Base-by-base conservation (phyloP, 2,113 vertebrate species). In the Poeciliopsis occidentalis region DNA sequence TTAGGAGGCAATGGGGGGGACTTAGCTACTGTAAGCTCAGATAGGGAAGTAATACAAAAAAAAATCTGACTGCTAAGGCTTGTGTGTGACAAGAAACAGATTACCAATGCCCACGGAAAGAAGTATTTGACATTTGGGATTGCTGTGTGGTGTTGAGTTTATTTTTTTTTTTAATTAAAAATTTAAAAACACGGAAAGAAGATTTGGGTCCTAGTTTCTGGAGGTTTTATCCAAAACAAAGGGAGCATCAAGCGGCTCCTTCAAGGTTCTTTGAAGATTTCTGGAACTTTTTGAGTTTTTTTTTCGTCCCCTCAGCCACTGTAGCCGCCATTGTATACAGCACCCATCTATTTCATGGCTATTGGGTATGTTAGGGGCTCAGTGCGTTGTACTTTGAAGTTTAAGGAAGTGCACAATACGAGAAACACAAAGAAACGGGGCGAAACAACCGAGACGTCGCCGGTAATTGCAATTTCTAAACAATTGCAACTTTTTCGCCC, bases 391-490 rank as follows among this genome's bases (percentile, higher is more conserved):
- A 86, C 90, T 92, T 93, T 91, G 86, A 92, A 90, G 90, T 92
- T 83, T 84, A 66, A 67, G 81, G 76, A 77, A 71, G 88, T 78
- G 80, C 71, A 85, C 81, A 89, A 85, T 88, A 88, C n/a, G 76
- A 62, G 22, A 65, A 67, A 87, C 85, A 89, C 86, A 91, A 90
- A 91, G 51, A 57, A 54, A 54, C 34, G 22, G 89, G 85, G 66
- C 72, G 73, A 84, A 81, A 77, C 80, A 67, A 79, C 85, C 69
- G 69, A 87, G 77, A 87, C 79, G 79, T 84, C 24, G 81, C 86
- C 77, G 83, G 90, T 93, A 92, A 93, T 92, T 93, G 87, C 91
- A 90, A 90, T 94, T 91, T 91, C 78, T 62, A 66, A 88, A 91
- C 89, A 90, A 88, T 90, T 89, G 76, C 39, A 88, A 91, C 87